phyloP scores from a whole-genome alignment of 2,888 invertebrate species.

The Drosophila trichaetosa region DNA sequence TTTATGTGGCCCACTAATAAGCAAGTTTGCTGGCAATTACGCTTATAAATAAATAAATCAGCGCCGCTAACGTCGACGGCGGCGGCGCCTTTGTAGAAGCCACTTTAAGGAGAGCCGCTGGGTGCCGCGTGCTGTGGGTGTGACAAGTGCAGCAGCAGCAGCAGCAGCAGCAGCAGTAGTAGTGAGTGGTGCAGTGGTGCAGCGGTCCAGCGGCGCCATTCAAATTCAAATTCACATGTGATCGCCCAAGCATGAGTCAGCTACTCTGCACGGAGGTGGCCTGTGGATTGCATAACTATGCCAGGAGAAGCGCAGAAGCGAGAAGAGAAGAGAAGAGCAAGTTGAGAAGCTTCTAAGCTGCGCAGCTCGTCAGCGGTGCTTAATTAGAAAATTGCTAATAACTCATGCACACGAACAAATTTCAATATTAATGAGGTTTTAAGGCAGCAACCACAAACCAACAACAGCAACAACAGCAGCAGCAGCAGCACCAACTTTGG shows the following conservation, averaged over 20 bases:
- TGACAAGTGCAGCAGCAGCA: slow-evolving; percentile 60
- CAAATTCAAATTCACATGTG: slow-evolving; percentile 74
- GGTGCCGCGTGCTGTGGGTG: slow-evolving; percentile 68
- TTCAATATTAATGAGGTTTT: slow-evolving; percentile 82
- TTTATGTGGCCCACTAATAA: slow-evolving; percentile 61
- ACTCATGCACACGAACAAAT: slow-evolving; percentile 81
- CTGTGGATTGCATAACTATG: slow-evolving; percentile 17
- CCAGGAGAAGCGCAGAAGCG: background rate
- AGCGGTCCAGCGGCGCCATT: slow-evolving; percentile 53
- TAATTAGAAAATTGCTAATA: slow-evolving; percentile 83
- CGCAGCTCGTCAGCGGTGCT: slow-evolving; percentile 52
- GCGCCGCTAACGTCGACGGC: slow-evolving; percentile 37
- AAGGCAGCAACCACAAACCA: slow-evolving; percentile 39
- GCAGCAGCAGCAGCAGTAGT: background rate
- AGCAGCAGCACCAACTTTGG: slow-evolving; percentile 32
- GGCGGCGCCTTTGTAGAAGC: slow-evolving; percentile 52
- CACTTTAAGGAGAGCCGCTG: slow-evolving; percentile 7
- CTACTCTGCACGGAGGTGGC: slow-evolving; percentile 10
- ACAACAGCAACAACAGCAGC: slow-evolving; percentile 19
- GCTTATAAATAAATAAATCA: slow-evolving; percentile 79
- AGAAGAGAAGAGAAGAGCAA: background rate
- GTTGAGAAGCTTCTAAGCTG: slow-evolving; percentile 21
- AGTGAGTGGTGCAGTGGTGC: slow-evolving; percentile 11
- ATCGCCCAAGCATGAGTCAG: slow-evolving; percentile 71
- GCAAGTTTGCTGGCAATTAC: slow-evolving; percentile 65